phyloP scores from a whole-genome alignment of 2,888 invertebrate genomes.

The Cephus spinipes region DNA sequence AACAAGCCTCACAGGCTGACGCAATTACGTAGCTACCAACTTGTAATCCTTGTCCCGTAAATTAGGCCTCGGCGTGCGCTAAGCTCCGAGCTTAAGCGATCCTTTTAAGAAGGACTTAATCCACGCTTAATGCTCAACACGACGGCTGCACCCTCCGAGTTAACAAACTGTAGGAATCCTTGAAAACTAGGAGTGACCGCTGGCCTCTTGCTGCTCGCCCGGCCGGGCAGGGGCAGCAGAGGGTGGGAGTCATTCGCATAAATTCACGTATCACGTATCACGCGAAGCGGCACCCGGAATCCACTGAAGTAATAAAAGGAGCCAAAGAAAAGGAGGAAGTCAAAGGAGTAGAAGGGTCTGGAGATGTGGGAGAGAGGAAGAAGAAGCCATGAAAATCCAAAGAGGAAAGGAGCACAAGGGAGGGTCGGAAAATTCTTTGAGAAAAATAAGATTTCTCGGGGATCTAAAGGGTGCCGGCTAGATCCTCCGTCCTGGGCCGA shows the following conservation, averaged over 20 bases:
- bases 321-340: too few relatives aligned
- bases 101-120: constrained; percentile 55
- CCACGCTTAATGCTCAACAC: constrained; percentile 48
- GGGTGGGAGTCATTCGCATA: too few relatives aligned
- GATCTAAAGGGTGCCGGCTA: too few relatives aligned
- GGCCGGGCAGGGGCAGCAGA: too few relatives aligned
- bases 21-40: constrained; percentile 41
- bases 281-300: neutral
- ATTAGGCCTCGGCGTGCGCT: constrained; percentile 41
- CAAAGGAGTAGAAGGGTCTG: too few relatives aligned
- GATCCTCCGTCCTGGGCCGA: constrained; percentile 15
- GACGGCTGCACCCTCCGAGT: constrained; percentile 11
- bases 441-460: too few relatives aligned
- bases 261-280: too few relatives aligned
- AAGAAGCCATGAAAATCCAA: too few relatives aligned
- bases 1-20: constrained; percentile 14
- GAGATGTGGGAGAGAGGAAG: too few relatives aligned
- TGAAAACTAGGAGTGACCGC: neutral
- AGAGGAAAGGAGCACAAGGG: too few relatives aligned
- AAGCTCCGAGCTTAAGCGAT: constrained; percentile 54
- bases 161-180: neutral
- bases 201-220: too few relatives aligned
- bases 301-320: neutral
- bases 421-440: too few relatives aligned
- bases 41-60: constrained; percentile 54